Evolutionary conservation across 2,888 invertebrate genomes (phyloP).

Genomic region (Cantharis lateralis): DNA sequence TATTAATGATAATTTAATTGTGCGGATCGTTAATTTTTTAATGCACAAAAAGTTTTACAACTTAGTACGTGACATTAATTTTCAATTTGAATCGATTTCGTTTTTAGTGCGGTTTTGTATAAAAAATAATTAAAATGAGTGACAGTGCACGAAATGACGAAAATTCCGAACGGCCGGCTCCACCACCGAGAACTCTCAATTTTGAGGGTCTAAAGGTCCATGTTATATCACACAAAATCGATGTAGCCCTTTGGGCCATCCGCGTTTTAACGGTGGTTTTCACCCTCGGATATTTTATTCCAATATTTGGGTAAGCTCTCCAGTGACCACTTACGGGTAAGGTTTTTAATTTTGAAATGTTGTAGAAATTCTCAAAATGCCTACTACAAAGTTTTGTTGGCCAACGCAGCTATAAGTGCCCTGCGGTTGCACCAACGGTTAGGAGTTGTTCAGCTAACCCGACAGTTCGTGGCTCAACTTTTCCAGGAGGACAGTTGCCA

Average conservation of each 20-base stretch:
- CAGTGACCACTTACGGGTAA: neutral
- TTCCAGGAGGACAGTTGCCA: conserved; percentile 93
- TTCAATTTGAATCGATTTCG: neutral
- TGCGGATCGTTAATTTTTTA: neutral
- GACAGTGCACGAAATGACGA: conserved; percentile 33
- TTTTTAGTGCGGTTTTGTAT: neutral
- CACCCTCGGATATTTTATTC: conserved; percentile 82
- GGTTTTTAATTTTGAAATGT: neutral
- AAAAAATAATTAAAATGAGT: conserved; percentile 36
- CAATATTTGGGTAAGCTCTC: conserved; percentile 82
- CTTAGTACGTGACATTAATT: neutral
- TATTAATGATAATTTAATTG: neutral
- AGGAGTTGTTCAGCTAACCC: conserved; percentile 79
- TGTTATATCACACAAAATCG: conserved; percentile 81
- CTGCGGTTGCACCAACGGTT: conserved; percentile 93
- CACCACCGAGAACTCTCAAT: conserved; percentile 61
- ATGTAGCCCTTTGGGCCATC: conserved; percentile 85
- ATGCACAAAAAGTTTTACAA: neutral
- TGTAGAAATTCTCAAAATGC: conserved; percentile 74
- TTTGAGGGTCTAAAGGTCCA: conserved; percentile 69
- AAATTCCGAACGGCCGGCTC: conserved; percentile 43
- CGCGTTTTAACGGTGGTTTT: conserved; percentile 83
- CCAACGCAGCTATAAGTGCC: conserved; percentile 94
- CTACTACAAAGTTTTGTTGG: conserved; percentile 89
- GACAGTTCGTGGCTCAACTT: conserved; percentile 81